Evolutionary conservation across 1,140 invertebrate species (phyloP), one percentile per base, ranked within the genome.

Genomic region (Ips nitidus): DNA sequence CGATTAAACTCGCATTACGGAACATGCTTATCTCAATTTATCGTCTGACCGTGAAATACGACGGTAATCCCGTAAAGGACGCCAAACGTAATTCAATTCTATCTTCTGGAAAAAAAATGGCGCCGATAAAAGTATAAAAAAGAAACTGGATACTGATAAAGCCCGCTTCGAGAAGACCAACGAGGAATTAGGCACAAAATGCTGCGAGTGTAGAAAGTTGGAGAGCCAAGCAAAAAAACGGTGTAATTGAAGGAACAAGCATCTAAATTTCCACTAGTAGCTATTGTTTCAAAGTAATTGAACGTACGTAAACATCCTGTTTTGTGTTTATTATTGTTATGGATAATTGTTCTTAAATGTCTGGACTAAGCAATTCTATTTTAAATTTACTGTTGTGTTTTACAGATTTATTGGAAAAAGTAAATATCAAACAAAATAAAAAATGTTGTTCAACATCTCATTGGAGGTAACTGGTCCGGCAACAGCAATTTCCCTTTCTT

Each of bases 21-120:
- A 36, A 55, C 8, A 6, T 55, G 52, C 52, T 55, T 55, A 55
- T 55, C 52, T 55, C 52, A 55, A 55, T 55, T 55, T 55, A 55
- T 55, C 52, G 52, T 55, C 37, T 55, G 52, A 55, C 52, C 52
- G 52, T 55, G 52, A 55, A 55, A 55, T 55, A 55, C 52, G 52
- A 37, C n/a, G 8, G 52, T 55, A 55, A 55, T 55, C 52, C 52
- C 36, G 37, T 55, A 55, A 55, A 55, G 52, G 57, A 59, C 41
- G 57, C 41, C 57, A 41, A 41, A 42, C 57, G 57, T 59, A 59
- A 59, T 59, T 59, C 37, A 59, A 59, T 59, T 59, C 41, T 59
- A 41, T 59, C 57, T 42, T 5, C 8, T 42, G 57, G 39, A 59
- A 59, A 59, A 59, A 22, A 59, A 59, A 42, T 8, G 40, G 5